Evolutionary conservation across 2,888 invertebrate genomes (phyloP).

Genomic region (Steinernema carpocapsae): DNA sequence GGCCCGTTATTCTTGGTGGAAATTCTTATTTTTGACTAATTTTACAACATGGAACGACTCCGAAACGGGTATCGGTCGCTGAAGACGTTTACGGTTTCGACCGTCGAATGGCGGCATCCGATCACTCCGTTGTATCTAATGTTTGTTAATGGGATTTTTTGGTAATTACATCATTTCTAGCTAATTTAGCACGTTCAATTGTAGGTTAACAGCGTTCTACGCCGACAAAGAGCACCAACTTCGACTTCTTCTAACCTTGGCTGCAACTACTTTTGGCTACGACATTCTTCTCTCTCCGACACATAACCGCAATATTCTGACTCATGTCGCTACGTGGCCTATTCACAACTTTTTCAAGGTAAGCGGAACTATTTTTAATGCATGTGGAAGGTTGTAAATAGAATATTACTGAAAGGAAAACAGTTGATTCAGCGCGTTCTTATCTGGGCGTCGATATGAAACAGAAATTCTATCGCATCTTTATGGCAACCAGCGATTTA

Average conservation of each 20-base stretch:
- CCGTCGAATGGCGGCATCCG: slow-evolving; percentile 61
- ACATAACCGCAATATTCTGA: slow-evolving; percentile 53
- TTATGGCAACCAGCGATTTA: too few species aligned
- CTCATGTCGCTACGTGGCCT: slow-evolving; percentile 60
- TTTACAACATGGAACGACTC: neutral
- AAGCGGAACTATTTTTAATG: slow-evolving; percentile 36
- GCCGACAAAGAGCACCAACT: slow-evolving; percentile 49
- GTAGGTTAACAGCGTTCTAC: slow-evolving; percentile 53
- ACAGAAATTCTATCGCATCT: too few species aligned
- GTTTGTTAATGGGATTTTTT: slow-evolving; percentile 60
- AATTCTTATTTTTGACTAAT: neutral
- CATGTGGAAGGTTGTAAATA: too few species aligned
- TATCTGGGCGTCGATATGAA: too few species aligned
- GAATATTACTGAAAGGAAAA: too few species aligned
- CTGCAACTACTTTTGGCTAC: slow-evolving; percentile 55
- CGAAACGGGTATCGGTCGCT: slow-evolving; percentile 11
- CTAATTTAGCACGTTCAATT: neutral
- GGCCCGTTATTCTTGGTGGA: neutral
- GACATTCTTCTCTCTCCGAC: slow-evolving; percentile 61
- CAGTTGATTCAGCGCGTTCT: too few species aligned
- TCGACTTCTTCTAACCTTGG: slow-evolving; percentile 47
- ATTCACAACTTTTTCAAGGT: slow-evolving; percentile 58
- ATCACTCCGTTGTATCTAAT: slow-evolving; percentile 61
- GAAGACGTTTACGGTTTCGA: neutral
- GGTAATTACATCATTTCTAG: slow-evolving; percentile 45